phyloP scores from a whole-genome alignment of 2,797 vertebrate genomes.

The Manis pentadactyla region DNA sequence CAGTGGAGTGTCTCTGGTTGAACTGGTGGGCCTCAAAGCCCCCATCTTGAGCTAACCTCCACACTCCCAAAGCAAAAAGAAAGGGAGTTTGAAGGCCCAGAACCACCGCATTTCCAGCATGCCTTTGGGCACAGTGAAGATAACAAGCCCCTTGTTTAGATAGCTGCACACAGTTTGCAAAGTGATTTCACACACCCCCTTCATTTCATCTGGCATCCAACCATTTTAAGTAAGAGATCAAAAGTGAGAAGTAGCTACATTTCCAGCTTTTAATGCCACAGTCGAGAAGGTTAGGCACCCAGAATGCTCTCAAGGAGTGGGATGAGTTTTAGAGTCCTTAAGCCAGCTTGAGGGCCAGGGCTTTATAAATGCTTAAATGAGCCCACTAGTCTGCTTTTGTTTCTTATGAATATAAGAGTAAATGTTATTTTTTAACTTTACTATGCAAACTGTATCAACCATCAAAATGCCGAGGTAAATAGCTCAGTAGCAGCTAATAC shows the following conservation, averaged over 20 bases:
- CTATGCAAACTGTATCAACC: conserved; percentile 33
- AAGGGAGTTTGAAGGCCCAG: background rate
- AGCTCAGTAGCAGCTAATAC: background rate
- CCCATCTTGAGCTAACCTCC: background rate
- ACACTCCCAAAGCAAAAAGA: background rate
- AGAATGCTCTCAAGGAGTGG: background rate
- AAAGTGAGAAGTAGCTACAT: background rate
- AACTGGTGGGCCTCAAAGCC: background rate
- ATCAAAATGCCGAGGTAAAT: conserved; percentile 31
- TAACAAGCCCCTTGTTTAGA: background rate
- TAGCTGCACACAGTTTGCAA: background rate
- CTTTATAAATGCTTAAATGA: conserved; percentile 15
- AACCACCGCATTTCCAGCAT: background rate
- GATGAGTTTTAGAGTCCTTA: background rate
- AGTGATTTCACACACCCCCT: background rate
- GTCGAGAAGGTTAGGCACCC: background rate
- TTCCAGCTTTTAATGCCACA: background rate
- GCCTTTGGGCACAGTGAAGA: background rate
- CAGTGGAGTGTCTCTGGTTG: background rate
- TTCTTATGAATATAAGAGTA: background rate
- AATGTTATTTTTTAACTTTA: conserved; percentile 30
- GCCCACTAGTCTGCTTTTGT: background rate
- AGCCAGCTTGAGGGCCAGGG: background rate
- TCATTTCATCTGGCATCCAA: background rate
- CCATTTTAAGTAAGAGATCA: background rate